Base-by-base conservation (phyloP, 2,888 invertebrate genomes). In the Cheiracanthium punctorium region DNA sequence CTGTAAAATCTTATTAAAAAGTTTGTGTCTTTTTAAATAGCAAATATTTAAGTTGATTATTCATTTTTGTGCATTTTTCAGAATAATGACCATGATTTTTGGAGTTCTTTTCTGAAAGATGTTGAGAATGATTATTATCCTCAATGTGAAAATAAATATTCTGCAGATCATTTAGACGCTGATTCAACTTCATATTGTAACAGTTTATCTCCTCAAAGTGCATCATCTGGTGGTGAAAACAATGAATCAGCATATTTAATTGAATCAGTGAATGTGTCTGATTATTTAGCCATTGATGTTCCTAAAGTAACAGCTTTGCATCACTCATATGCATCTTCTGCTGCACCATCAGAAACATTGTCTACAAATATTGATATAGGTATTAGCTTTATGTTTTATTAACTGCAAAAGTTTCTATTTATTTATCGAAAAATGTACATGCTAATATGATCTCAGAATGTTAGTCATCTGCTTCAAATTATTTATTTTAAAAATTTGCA, bases 191-290 rank as follows among this genome's bases (percentile, higher is more conserved):
- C 58, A n/a, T 86, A 76, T n/a, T 76, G 75, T 43, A 75, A 71
- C n/a, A 86, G 80, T 72, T 65, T 67, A 12, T 86, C 86, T 29
- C 86, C 86, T 37, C 80, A 28, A n/a, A 86, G 86, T 71, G 37
- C 79, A 30, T 76, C 85, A 17, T 86, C 80, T 12, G 76, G 86
- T 24, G 32, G 28, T 48, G 86, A 86, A 41, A 75, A 71, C 33
- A 37, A 29, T 43, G 80, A 80, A 28, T 24, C 74, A 20, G 41
- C 75, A 17, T 14, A 72, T 24, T 28, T 80, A n/a, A 48, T 72
- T 5, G 75, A 80, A 12, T 1, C 69, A 12, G 10, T 72, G 24
- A n/a, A 43, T 72, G 24, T 8, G 0, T 20, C 30, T 33, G 37
- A 28, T 43, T 72, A 48, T 43, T 20, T 48, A 48, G 32, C 24